Evolutionary conservation across 2,797 vertebrate species (phyloP), one percentile per base, ranked within the genome.

Genomic region (Tenualosa ilisha): DNA sequence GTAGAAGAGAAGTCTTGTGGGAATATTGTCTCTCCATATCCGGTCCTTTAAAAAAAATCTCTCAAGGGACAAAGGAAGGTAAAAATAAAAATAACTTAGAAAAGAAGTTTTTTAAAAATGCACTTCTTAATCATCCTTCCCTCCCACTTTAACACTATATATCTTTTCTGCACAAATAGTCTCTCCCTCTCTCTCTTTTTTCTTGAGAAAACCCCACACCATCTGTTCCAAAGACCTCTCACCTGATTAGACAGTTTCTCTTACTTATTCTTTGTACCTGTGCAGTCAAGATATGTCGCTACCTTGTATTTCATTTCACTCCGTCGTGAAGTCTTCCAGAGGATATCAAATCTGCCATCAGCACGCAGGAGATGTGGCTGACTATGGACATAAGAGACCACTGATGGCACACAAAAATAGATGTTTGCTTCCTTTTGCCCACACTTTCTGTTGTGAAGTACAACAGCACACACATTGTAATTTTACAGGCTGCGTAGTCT

Each of bases 71-170:
- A 72, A 6, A 3, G 26, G 17, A 79, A 43, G 40, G 15, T 22
- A 37, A 20, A 46, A 79, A 79, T 79, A 79, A 79, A 79, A 79
- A 79, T 79, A 46, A 79, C 40, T 46, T 79, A 79, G 22, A 79
- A 7, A 22, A 46, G 17, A 79, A 46, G 72, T 17, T 17, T 20
- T 31, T 31, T 31, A 75, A 43, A 9, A 79, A 46, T 46, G 17
- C 72, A 79, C 40, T 79, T 15, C 40, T 46, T 22, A 79, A 46
- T 46, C 72, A 79, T 46, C 72, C 37, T 6, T 79, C 15, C 26
- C n/a, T 63, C 40, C 5, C 72, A 43, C 37, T 22, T 15, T 79
- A 17, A 79, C 72, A 79, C 31, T 46, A 7, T 79, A 20, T 22
- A 40, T 79, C 72, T 22, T 46, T 20, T 24, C 6, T 61, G 22